These are phyloP conservation scores for Phalera bucephala DNA, from an alignment of 2,888 invertebrate genomes.

Conservation along the genomic window DNA sequence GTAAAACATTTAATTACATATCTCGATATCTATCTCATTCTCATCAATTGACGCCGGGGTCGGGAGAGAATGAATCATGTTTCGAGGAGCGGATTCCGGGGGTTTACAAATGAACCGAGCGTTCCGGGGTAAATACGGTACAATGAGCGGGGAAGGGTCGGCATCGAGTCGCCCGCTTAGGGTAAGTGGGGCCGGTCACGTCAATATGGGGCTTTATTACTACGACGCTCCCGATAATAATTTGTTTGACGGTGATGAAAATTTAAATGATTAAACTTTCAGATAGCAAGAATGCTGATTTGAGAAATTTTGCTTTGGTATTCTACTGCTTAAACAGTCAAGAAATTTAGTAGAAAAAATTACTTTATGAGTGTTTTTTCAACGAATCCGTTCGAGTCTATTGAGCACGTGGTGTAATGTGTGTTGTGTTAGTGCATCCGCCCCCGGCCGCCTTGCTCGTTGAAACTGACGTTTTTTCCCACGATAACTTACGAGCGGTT, in stretches of 20 bases:
- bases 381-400: slow-evolving; percentile 43
- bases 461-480: slow-evolving; percentile 71
- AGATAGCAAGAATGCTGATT: too few relatives aligned
- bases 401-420: slow-evolving; percentile 62
- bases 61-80: slow-evolving; percentile 78
- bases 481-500: slow-evolving; percentile 63
- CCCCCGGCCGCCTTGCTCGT: slow-evolving; percentile 59
- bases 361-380: too few relatives aligned
- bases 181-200: slow-evolving; percentile 80
- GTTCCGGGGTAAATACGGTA: slow-evolving; percentile 79
- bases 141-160: slow-evolving; percentile 79
- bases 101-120: slow-evolving; percentile 78
- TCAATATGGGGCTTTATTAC: slow-evolving; percentile 78
- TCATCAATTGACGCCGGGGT: slow-evolving; percentile 65
- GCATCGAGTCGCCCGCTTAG: slow-evolving; percentile 62
- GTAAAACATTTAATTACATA: slow-evolving; percentile 41
- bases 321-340: too few relatives aligned
- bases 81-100: slow-evolving; percentile 80
- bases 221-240: slow-evolving; percentile 67
- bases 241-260: slow-evolving; percentile 61
- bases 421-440: slow-evolving; percentile 60
- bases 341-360: too few relatives aligned
- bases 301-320: too few relatives aligned
- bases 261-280: slow-evolving; percentile 5
- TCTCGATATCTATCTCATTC: slow-evolving; percentile 56